phyloP scores from a whole-genome alignment of 2,113 vertebrate genomes.

The Typhlomys cinereus region DNA sequence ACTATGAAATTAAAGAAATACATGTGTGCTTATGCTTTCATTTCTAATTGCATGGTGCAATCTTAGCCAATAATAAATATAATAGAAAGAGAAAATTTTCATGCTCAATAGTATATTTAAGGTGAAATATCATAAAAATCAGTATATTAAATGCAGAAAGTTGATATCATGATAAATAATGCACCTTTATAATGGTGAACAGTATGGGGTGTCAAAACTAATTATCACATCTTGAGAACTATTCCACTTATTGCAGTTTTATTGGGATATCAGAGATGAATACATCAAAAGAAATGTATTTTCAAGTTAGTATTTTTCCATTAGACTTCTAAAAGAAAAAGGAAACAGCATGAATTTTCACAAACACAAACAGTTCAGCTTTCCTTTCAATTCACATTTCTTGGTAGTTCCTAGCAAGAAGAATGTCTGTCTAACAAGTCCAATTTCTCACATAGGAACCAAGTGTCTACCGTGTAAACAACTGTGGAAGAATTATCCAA shows the following conservation, averaged over 20 bases:
- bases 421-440: neutral
- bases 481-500: neutral
- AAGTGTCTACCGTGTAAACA: conserved; percentile 9
- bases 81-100: neutral
- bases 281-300: conserved; percentile 24
- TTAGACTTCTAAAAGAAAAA: neutral
- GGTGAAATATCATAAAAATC: conserved; percentile 18
- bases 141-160: neutral
- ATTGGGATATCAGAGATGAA: neutral
- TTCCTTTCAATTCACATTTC: neutral
- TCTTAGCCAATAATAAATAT: neutral
- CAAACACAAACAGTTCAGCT: neutral
- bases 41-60: neutral
- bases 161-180: neutral
- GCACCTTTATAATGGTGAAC: neutral
- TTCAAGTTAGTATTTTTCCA: conserved; percentile 47
- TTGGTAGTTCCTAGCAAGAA: neutral
- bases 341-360: conserved; percentile 34
- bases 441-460: conserved; percentile 43
- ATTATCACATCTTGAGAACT: neutral
- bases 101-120: neutral
- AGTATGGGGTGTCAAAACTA: conserved; percentile 49
- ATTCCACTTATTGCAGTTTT: neutral
- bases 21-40: neutral
- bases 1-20: neutral